Base-by-base conservation (phyloP, 2,888 invertebrate species). In the Parthenolecanium corni region DNA sequence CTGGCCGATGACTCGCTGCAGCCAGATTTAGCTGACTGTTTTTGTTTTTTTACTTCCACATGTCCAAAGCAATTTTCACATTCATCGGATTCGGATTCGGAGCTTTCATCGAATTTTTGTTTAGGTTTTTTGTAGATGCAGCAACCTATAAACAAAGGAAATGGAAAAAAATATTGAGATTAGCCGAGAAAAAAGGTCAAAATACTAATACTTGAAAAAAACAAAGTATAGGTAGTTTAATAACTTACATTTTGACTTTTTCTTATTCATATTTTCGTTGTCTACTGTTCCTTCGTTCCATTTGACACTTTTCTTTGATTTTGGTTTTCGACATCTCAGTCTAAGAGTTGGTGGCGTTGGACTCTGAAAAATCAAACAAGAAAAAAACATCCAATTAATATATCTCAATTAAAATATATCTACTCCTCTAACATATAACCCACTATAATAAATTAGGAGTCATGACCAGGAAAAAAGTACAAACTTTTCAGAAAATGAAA, bases 71-170 rank as follows among this genome's bases (percentile, higher is more conserved):
- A 91, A 72, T 90, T 84, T 69, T 89, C 89, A 72, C 89, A 90
- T 72, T 92, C 91, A 69, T 87, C 86, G 58, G 72, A 74, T 16
- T 84, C 82, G 64, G 86, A 86, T 0, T 88, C 87, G 67, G 90
- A 91, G 46, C 90, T 91, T 73, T 94, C 94, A 51, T 83, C 92
- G 76, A 94, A 93, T 44, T 79, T 66, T 52, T 65, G 79, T 68
- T 80, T 80, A n/a, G 89, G 91, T 74, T 94, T 95, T 71, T 86
- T 85, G 74, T 90, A 95, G 71, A 95, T 88, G 74, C 95, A 95
- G 73, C 95, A 95, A 76, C 53, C 63, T 63, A 31, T 5, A 23
- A 24, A 62, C 18, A 42, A 42, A 20, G 21, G 23, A 21, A 23
- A 20, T 49, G 31, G 31, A 31, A 31, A 31, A 31, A 31, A 31